These are phyloP conservation scores for Chlorops oryzae DNA, from an alignment of 1,140 invertebrate species.

Conservation along the genomic window DNA sequence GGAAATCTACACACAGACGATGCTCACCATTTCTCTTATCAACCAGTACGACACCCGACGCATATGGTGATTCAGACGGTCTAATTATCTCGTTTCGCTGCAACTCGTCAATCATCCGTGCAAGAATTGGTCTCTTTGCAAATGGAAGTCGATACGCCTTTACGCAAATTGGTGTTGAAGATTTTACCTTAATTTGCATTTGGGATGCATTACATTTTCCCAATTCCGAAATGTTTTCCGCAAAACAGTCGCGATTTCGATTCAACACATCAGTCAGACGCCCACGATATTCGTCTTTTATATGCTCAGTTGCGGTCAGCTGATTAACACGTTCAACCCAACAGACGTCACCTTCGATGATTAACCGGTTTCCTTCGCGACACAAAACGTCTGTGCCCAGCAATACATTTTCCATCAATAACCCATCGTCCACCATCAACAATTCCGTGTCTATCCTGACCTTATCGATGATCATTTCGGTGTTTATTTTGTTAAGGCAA, in stretches of 20 bases:
- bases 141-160: conserved; percentile 23
- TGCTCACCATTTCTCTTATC: conserved; percentile 25
- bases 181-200: conserved; percentile 15
- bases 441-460: too few relatives aligned
- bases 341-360: conserved; percentile 7
- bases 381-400: conserved; percentile 9
- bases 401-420: conserved; percentile 2
- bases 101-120: conserved; percentile 21
- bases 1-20: conserved; percentile 21
- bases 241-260: conserved; percentile 2
- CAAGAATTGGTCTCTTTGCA: conserved; percentile 24
- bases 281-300: not conserved
- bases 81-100: conserved; percentile 18
- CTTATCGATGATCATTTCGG: too few relatives aligned
- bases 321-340: not conserved
- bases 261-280: too few relatives aligned
- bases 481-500: too few relatives aligned
- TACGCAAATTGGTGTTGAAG: conserved; percentile 11
- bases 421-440: too few relatives aligned
- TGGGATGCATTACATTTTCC: conserved; percentile 6
- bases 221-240: not conserved
- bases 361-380: conserved; percentile 2
- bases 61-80: conserved; percentile 23
- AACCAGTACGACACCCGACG: conserved; percentile 24
- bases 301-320: not conserved